These are phyloP conservation scores for Crenichthys baileyi DNA, from an alignment of 2,797 vertebrate genomes.

Conservation along the genomic window DNA sequence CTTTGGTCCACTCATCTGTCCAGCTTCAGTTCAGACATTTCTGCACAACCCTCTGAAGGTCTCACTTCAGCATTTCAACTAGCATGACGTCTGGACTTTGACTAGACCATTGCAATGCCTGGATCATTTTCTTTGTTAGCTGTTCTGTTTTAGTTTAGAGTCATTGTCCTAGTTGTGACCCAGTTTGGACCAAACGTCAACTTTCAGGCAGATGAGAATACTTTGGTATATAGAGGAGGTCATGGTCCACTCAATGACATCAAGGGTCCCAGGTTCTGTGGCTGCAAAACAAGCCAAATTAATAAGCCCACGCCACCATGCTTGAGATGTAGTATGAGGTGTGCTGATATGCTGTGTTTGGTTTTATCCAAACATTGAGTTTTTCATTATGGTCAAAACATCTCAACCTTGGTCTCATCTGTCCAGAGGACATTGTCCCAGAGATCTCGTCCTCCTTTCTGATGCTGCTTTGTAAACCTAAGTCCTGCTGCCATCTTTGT, in stretches of 20 bases:
- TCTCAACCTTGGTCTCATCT: no score
- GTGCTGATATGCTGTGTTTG: not conserved
- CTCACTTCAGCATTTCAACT: no score
- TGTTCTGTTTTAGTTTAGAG: no score
- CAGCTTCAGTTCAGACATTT: no score
- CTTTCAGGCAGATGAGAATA: not conserved
- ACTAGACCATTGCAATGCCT: not conserved
- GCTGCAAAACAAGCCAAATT: not conserved
- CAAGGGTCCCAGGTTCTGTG: not conserved
- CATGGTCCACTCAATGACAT: not conserved
- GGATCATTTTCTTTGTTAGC: no score
- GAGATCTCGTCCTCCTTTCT: not conserved
- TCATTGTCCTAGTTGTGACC: not conserved
- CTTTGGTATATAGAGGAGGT: not conserved
- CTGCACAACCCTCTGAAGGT: no score
- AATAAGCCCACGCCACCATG: not conserved
- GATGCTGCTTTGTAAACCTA: not conserved
- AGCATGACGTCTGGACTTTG: not conserved
- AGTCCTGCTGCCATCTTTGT: not conserved
- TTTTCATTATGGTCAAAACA: no score
- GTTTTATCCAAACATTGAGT: no score
- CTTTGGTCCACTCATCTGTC: no score
- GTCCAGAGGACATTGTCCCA: not conserved
- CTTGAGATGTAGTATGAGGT: not conserved
- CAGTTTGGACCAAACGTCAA: not conserved